Evolutionary conservation across 2,888 invertebrate species (phyloP), one percentile per base, ranked within the genome.

Genomic region (Lithosia quadra): DNA sequence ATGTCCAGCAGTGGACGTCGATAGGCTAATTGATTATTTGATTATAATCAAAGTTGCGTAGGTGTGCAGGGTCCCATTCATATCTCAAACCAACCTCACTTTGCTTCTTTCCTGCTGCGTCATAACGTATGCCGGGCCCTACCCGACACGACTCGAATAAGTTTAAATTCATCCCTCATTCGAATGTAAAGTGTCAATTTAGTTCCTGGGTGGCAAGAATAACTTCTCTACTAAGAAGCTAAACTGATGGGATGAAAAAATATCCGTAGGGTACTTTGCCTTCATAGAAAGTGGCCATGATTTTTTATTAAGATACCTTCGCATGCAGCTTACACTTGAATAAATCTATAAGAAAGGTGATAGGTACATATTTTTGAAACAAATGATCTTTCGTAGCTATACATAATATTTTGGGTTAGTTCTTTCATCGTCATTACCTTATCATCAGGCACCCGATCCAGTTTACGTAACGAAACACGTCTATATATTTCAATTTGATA

Each of bases 231-330:
- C 8, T 10, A 9, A 34, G 10, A 34, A 34, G 34, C 10, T 34
- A 34, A 1, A 3, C 43, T n/a, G n/a, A n/a, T n/a, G 8, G n/a
- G 7, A 22, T 2, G 60, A 15, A 21, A 21, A 21, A 36, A 22
- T 36, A 22, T 36, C 22, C 22, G 9, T 15, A 15, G 60, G 13
- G 18, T 15, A 21, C 13, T 18, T 2, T 28, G 36, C 22, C 36
- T 60, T 39, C 60, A 60, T 60, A 60, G 22, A 36, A 60, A 39
- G 60, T 60, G 21, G 36, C 21, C 15, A 22, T 60, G 39, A 39
- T 39, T 24, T 60, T 60, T 39, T 39, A 60, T 60, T 60, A 15
- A 21, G 15, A 21, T 39, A 39, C 39, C 39, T 60, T 60, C 15
- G n/a, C 60, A 39, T 60, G 9, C 10, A 24, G 9, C 22, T 39